Conservation (phyloP, 2,888 invertebrate species). For the Diarsia brunnea region DNA sequence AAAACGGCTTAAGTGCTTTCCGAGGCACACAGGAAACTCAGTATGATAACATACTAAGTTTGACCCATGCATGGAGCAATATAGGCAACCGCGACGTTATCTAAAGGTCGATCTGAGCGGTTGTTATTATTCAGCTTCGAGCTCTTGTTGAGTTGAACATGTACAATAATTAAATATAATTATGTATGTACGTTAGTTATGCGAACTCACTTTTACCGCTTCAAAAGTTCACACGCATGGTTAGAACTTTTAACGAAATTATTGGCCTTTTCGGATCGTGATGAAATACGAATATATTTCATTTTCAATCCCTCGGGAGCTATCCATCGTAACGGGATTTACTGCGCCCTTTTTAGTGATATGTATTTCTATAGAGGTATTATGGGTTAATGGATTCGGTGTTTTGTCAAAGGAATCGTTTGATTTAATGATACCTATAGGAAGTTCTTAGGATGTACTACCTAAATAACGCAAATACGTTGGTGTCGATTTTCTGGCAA, state of each 20-base stretch:
- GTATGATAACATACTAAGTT: too few species aligned
- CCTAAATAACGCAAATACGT: not conserved
- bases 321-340: conserved; percentile 43
- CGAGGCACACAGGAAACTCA: not conserved
- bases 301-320: conserved; percentile 36
- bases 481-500: not conserved
- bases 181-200: not conserved
- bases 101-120: too few species aligned
- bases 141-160: not conserved
- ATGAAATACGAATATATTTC: conserved; percentile 54
- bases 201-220: conserved; percentile 1
- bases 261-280: conserved; percentile 41
- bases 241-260: conserved; percentile 51
- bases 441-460: not conserved
- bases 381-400: conserved; percentile 39
- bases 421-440: not conserved
- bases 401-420: conserved; percentile 3
- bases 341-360: conserved; percentile 37
- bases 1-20: not conserved
- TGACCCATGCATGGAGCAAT: too few species aligned
- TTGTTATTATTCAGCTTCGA: not conserved
- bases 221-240: not conserved
- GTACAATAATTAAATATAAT: conserved; percentile 11
- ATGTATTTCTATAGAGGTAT: conserved; percentile 16
- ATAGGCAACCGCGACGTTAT: too few species aligned